Evolutionary conservation across 2,888 invertebrate species (phyloP).

Genomic region (Drosophila niveifrons): DNA sequence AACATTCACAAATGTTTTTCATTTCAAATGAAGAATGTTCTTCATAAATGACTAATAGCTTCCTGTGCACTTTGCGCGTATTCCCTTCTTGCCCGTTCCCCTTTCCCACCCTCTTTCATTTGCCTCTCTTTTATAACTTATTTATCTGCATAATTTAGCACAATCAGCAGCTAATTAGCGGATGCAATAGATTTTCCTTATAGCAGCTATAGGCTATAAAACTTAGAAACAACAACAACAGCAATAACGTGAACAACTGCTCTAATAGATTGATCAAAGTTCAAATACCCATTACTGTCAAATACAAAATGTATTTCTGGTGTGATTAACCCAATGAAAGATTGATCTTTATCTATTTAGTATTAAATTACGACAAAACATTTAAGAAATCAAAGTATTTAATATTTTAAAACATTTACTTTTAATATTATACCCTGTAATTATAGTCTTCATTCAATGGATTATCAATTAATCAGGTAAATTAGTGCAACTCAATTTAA

Average conservation of each 20-base stretch:
- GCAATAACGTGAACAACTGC: not conserved
- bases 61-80: conserved; percentile 48
- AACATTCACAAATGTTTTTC: conserved; percentile 38
- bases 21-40: conserved; percentile 46
- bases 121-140: not conserved
- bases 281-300: not conserved
- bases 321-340: no score
- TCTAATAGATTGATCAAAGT: not conserved
- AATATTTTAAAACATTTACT: no score
- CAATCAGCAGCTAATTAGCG: conserved; percentile 55
- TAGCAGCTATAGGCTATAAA: not conserved
- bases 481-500: no score
- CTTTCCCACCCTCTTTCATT: not conserved
- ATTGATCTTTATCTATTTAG: no score
- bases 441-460: no score
- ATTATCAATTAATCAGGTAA: no score
- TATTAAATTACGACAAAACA: no score
- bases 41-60: conserved; percentile 54
- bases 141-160: conserved; percentile 47
- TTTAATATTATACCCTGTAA: no score
- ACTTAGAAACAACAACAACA: not conserved
- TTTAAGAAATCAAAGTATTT: no score
- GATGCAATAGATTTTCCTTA: conserved; percentile 47
- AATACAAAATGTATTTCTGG: not conserved
- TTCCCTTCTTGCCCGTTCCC: not conserved